Evolutionary conservation across 1,140 invertebrate species (phyloP), one percentile per base, ranked within the genome.

Genomic region (Portunus trituberculatus): DNA sequence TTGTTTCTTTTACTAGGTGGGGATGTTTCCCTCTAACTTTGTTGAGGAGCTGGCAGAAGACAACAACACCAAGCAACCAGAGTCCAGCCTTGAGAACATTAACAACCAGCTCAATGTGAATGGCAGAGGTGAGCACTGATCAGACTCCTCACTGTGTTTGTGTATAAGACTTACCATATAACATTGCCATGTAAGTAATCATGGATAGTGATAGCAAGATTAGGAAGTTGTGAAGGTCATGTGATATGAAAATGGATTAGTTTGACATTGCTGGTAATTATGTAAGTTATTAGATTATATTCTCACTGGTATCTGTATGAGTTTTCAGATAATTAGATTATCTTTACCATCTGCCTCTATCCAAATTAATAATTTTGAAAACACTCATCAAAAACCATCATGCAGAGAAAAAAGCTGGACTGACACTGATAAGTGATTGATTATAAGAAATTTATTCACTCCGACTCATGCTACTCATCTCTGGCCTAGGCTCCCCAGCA

Each of bases 11-110:
- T 0, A 12, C 32, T 86, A 97, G 96, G 96, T 98, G 95, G 99
- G 99, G 89, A 98, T 99, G 86, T 99, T 99, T 97, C 99, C 99
- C 28, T 99, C 98, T 8, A 99, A 99, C 97, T 99, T 99, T 97
- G 99, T 99, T n/a, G 97, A 98, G 96, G 98, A 98, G 97, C 97
- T 98, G 95, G 97, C 97, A 29, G 67, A 96, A 12, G 89, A 96
- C 95, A 10, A 52, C 32, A 25, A 46, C 4, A 88, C 76, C n/a
- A 96, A 96, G 96, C 96, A 95, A 96, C 89, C 67, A 4, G 94
- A 95, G 92, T 93, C 91, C 48, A 91, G 45, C 45, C 59, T 95
- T 28, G 94, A 95, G 45, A 95, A 95, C 59, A 95, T 95, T 31
- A 96, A 96, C 88, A 96, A 95, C 84, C 94, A 96, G 82, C 92